phyloP scores from a whole-genome alignment of 2,113 vertebrate species.

The Puntigrus tetrazona region DNA sequence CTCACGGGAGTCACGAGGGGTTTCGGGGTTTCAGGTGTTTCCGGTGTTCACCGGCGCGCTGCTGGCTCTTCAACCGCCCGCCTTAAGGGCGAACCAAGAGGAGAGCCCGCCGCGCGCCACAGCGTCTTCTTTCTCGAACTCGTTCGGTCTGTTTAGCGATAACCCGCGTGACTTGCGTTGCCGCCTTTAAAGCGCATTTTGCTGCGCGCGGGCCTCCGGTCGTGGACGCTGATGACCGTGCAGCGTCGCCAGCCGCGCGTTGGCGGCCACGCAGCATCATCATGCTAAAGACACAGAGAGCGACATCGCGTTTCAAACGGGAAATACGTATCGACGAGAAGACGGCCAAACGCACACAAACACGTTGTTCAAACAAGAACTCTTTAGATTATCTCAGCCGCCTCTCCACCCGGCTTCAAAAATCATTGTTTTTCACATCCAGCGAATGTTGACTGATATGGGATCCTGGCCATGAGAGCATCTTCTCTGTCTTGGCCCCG shows the following conservation, averaged over 20 bases:
- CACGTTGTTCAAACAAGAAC: constrained; percentile 75
- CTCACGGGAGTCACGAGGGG: not conserved
- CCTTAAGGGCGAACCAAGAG: constrained; percentile 16
- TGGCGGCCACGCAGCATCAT: too few relatives aligned
- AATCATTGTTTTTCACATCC: constrained; percentile 77
- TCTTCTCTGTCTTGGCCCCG: constrained; percentile 64
- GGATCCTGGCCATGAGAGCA: constrained; percentile 70
- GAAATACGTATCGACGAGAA: constrained; percentile 51
- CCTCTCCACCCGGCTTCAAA: constrained; percentile 63
- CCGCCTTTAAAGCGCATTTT: not conserved
- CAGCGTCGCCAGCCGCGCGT: constrained; percentile 24
- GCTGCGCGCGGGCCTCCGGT: not conserved
- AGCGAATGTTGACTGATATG: constrained; percentile 91
- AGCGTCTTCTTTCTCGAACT: not conserved
- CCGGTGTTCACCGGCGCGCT: constrained; percentile 39
- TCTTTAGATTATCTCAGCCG: constrained; percentile 69
- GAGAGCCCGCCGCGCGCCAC: constrained; percentile 39
- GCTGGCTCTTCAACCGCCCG: constrained; percentile 30
- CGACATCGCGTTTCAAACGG: constrained; percentile 59
- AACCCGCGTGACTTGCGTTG: not conserved
- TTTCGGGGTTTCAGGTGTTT: constrained; percentile 34
- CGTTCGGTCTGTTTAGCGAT: too few relatives aligned
- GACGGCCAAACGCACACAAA: constrained; percentile 64
- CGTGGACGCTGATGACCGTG: not conserved
- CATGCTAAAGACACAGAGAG: constrained; percentile 54